These are phyloP conservation scores for Diachrysia chrysitis DNA, from an alignment of 2,888 invertebrate genomes.

Conservation along the genomic window DNA sequence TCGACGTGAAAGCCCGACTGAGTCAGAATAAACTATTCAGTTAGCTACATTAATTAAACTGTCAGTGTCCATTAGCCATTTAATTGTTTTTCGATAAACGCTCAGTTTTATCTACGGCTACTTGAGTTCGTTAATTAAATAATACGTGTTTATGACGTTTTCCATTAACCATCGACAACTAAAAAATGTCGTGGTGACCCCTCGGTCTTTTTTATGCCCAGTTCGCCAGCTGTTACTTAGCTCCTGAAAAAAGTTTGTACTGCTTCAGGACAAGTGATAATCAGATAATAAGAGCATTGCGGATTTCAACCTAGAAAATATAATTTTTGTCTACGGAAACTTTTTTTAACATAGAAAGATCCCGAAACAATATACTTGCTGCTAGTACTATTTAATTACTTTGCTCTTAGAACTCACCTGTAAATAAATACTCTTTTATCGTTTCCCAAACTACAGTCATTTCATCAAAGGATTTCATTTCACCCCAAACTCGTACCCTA, in stretches of 20 bases:
- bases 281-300: background rate
- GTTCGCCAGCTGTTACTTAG: background rate
- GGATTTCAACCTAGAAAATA: background rate
- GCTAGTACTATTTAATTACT: background rate
- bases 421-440: background rate
- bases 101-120: slow-evolving; percentile 15
- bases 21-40: slow-evolving; percentile 31
- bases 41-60: slow-evolving; percentile 41
- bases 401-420: background rate
- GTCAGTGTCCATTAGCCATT: slow-evolving; percentile 37
- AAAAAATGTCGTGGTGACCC: background rate
- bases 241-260: background rate
- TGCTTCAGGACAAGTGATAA: background rate
- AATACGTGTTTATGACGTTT: slow-evolving; percentile 11
- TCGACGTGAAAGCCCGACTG: slow-evolving; percentile 29
- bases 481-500: background rate
- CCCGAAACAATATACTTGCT: background rate
- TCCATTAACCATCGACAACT: background rate
- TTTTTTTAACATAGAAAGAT: background rate
- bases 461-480: background rate
- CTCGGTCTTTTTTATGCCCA: background rate
- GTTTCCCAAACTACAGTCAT: background rate
- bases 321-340: background rate
- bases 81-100: slow-evolving; percentile 38
- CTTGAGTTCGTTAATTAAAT: slow-evolving; percentile 19